Evolutionary conservation across 2,113 vertebrate species (phyloP), one percentile per base, ranked within the genome.

Genomic region (Thermophis baileyi): DNA sequence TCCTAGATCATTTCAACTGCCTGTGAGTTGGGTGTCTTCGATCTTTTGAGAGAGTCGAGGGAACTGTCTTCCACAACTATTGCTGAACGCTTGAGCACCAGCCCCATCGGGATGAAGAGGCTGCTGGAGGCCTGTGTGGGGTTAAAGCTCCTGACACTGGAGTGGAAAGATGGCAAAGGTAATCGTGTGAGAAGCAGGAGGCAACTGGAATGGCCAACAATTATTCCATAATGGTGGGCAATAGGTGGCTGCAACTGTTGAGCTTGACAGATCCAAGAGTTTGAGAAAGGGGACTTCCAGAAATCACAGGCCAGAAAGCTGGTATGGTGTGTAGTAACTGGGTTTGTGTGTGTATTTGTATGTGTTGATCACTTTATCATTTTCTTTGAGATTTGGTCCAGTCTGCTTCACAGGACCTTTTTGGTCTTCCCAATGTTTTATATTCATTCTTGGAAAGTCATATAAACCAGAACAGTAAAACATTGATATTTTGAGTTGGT

Each of bases 21-120:
- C 60, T 99, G 98, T 46, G 99, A 99, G 93, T 47, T 99, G 90
- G 98, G 98, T 0, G 98, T 99, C 53, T 99, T 99, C 90, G 98
- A 99, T 91, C 96, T 98, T 20, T 94, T 99, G 89, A 91, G 97
- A 85, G 93, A 96, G 47, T 96, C 98, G 46, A 93, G 91, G 91
- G 96, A 89, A 74, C 96, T 99, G 87, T 97, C 97, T 44, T 96
- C 96, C 0, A 94, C 91, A 0, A 96, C 96, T 1, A 96, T 99
- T 89, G 97, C 98, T 16, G 30, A 94, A 0, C 90, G 2, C 0
- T 87, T 99, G 86, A 96, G 96, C 18, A 94, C 97, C 69, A 99
- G 97, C 92, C 35, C 93, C 89, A 97, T 93, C 0, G 99, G 98
- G 6, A 98, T 96, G 3, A 96, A 98, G 95, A 97, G 98, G 0